Evolutionary conservation across 1,140 invertebrate species (phyloP).

Genomic region (Rhagoletis pomonella): DNA sequence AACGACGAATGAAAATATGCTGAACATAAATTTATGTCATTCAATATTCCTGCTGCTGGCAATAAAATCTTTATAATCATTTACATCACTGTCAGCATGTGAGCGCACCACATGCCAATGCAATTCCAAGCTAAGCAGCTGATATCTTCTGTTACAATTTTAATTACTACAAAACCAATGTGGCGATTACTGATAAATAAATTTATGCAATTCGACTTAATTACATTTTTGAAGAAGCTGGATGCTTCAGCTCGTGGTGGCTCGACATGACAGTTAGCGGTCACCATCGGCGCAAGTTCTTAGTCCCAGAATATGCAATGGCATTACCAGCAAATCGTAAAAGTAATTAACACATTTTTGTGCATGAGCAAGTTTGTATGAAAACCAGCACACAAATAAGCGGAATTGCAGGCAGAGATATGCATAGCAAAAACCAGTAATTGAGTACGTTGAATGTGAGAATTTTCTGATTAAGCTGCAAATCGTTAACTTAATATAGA

Average conservation of each 20-base stretch:
- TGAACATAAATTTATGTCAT: too few species aligned
- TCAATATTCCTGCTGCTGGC: too few species aligned
- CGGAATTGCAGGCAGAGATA: too few species aligned
- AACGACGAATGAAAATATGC: too few species aligned
- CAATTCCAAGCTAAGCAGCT: neutral
- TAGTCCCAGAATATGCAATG: neutral
- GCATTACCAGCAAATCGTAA: neutral
- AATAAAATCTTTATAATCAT: neutral
- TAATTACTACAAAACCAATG: constrained; percentile 19
- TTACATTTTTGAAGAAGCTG: constrained; percentile 16
- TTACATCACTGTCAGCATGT: neutral
- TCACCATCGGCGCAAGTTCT: neutral
- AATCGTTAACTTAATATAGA: too few species aligned
- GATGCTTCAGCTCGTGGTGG: too few species aligned
- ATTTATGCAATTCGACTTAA: neutral
- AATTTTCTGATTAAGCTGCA: too few species aligned
- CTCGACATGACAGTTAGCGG: constrained; percentile 1
- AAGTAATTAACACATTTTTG: constrained; percentile 33
- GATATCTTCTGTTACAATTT: constrained; percentile 1
- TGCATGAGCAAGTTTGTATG: too few species aligned
- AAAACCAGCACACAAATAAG: too few species aligned
- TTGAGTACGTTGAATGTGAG: too few species aligned
- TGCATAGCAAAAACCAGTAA: too few species aligned
- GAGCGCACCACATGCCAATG: neutral
- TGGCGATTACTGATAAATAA: neutral